Evolutionary conservation across 1,140 invertebrate species (phyloP), one percentile per base, ranked within the genome.

Genomic region (Atopsyche davidsoni): DNA sequence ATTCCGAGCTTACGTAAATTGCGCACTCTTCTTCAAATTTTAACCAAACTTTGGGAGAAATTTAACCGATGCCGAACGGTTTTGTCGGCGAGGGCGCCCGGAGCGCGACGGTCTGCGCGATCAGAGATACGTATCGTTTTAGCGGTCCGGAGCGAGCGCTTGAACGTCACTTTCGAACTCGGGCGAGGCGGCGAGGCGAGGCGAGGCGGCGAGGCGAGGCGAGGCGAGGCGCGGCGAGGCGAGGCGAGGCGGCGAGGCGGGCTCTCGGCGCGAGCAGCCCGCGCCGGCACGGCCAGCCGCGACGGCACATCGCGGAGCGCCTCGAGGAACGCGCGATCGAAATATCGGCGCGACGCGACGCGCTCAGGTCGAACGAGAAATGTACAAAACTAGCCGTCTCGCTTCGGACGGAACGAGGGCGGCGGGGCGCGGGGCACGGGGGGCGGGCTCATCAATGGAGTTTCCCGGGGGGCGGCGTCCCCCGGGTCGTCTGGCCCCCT

Each of bases 401-500:
- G n/a, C n/a, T n/a, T n/a, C n/a, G n/a, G n/a, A n/a, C n/a, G n/a
- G n/a, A n/a, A n/a, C n/a, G n/a, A n/a, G 18, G 31, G 22, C 36
- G 10, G 24, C 11, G 28, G 22, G 38, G 43, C 19, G 2, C 2
- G 16, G 31, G 41, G 19, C 22, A 10, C 14, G 35, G 19, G 41
- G 13, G 14, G 16, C 22, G 23, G 13, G 46, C 35, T 51, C 47
- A 51, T 51, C 53, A 51, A 55, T 51, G 48, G 44, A 55, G 38
- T 40, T 43, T 36, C 42, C 32, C 34, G 36, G 41, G 34, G 42
- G 53, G 31, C 35, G 23, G 35, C 43, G 43, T 16, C 25, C 24
- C 18, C 24, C 17, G 21, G 22, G 46, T 11, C 36, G 51, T 46
- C 51, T 38, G 31, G 28, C 34, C 21, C 18, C 39, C 51, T 34